Evolutionary conservation across 2,113 vertebrate species (phyloP).

Genomic region (Sprattus sprattus): DNA sequence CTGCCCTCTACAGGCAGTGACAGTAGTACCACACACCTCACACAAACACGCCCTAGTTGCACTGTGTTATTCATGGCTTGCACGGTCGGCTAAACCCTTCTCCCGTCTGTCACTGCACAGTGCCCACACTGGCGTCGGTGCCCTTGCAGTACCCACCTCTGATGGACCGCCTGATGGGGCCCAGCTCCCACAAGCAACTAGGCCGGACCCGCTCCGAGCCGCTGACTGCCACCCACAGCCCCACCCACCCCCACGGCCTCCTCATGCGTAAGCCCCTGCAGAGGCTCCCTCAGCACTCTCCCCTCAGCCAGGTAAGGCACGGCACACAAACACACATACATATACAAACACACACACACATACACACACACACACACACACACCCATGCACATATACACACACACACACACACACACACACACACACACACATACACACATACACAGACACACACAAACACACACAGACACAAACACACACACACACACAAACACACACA

Average conservation of each 20-base stretch:
- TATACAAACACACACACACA: slow-evolving; percentile 44
- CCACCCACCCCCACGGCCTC: slow-evolving; percentile 71
- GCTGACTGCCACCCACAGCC: slow-evolving; percentile 79
- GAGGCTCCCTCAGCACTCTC: slow-evolving; percentile 75
- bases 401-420: background rate
- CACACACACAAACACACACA: background rate
- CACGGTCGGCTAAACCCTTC: background rate
- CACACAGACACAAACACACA: background rate
- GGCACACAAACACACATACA: slow-evolving; percentile 50
- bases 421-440: no score
- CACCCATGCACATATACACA: background rate
- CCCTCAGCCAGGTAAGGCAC: slow-evolving; percentile 65
- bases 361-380: background rate
- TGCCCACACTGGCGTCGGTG: slow-evolving; percentile 75
- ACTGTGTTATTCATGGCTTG: background rate
- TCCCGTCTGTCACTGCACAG: background rate
- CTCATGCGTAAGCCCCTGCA: slow-evolving; percentile 76
- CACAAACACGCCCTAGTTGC: background rate
- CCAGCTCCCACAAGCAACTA: slow-evolving; percentile 81
- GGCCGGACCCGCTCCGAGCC: slow-evolving; percentile 91
- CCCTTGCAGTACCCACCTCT: slow-evolving; percentile 75
- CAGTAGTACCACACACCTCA: background rate
- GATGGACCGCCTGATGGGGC: slow-evolving; percentile 69
- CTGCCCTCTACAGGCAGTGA: background rate
- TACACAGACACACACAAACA: background rate